Percentiles rank a stretch among this genome's conserved stretches.
These are phyloP conservation scores for Peromyscus leucopus DNA, from an alignment of 2,113 vertebrate species.

Conservation along the genomic window DNA sequence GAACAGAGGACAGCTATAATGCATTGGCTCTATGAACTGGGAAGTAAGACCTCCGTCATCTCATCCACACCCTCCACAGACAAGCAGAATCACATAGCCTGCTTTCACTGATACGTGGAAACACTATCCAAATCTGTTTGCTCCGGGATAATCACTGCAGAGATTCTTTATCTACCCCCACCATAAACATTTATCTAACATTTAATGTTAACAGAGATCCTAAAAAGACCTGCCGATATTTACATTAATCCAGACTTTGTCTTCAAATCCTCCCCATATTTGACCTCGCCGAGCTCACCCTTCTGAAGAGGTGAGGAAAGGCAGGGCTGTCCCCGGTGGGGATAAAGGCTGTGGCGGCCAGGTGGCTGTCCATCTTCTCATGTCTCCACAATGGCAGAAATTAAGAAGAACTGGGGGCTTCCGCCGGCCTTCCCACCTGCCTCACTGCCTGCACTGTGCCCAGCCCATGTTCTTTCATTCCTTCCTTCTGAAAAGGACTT, in stretches of 20 bases:
- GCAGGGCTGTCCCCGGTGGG: neutral
- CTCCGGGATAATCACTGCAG: neutral
- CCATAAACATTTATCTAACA: neutral
- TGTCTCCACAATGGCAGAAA: neutral
- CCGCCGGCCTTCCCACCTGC: neutral
- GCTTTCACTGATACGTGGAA: neutral
- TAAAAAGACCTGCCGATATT: conserved; percentile 13
- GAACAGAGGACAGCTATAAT: neutral
- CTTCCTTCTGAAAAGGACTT: neutral
- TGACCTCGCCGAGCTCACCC: neutral
- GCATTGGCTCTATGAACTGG: neutral
- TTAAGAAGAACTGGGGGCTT: neutral
- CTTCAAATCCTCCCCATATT: conserved; percentile 13
- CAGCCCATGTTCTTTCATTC: neutral
- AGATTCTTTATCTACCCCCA: neutral
- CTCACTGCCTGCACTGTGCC: neutral
- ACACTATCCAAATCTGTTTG: neutral
- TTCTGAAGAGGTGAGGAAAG: conserved; percentile 29
- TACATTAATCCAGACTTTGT: neutral
- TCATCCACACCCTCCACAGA: neutral
- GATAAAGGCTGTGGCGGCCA: neutral
- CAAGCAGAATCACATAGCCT: neutral
- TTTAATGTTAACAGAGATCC: conserved; percentile 14
- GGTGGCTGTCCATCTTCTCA: neutral
- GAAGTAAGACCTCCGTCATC: neutral